These are phyloP conservation scores for Leptopilina myrica DNA, from an alignment of 2,888 invertebrate genomes.

Conservation along the genomic window DNA sequence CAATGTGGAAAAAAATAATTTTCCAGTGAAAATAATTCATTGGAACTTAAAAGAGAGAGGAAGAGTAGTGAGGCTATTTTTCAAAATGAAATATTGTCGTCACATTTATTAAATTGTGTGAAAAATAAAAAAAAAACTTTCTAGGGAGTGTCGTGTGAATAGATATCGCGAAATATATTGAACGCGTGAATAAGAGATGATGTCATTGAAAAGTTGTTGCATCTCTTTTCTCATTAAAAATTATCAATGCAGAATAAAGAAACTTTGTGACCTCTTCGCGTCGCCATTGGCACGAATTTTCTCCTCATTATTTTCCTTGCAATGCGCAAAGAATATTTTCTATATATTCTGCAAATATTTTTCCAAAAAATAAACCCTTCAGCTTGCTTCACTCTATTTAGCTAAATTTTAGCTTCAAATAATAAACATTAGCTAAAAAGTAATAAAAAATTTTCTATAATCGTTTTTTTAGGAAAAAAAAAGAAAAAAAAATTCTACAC, in stretches of 20 bases:
- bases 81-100: background rate
- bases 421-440: no score
- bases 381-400: no score
- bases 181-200: constrained; percentile 69
- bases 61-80: background rate
- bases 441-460: no score
- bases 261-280: constrained; percentile 56
- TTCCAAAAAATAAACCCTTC: no score
- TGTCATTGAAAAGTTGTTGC: constrained; percentile 66
- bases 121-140: constrained; percentile 59
- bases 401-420: no score
- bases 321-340: background rate
- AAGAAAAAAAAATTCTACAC: no score
- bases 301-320: background rate
- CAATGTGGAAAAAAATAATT: no score
- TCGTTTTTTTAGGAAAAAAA: no score
- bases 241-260: constrained; percentile 23
- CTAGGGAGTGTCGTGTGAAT: constrained; percentile 67
- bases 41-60: no score
- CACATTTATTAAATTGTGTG: constrained; percentile 13
- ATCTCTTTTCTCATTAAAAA: constrained; percentile 63
- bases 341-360: no score
- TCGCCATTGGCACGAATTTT: constrained; percentile 25
- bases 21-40: no score
- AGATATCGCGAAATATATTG: constrained; percentile 44